Conservation (phyloP, 2,888 invertebrate species). For the Dinocampus coccinellae region DNA sequence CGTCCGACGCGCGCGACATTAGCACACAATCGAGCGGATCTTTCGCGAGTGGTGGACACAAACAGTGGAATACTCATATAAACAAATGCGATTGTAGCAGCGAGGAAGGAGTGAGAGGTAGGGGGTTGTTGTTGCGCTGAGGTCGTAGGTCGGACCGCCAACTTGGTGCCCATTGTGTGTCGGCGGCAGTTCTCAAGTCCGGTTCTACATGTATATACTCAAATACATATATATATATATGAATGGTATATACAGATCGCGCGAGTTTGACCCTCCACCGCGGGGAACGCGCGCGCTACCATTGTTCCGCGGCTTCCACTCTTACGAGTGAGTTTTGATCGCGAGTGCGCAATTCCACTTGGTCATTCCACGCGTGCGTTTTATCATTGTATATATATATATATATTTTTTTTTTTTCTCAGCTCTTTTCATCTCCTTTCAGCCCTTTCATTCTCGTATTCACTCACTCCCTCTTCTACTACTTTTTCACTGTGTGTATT, state of each 20-base stretch:
- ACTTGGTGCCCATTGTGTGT: slow-evolving; percentile 67
- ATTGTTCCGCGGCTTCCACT: slow-evolving; percentile 67
- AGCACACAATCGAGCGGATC: slow-evolving; percentile 68
- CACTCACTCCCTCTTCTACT: not conserved
- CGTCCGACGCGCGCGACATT: slow-evolving; percentile 54
- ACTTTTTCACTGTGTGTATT: not conserved
- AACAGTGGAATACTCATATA: slow-evolving; percentile 47
- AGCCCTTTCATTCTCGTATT: not conserved
- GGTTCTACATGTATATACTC: slow-evolving; percentile 20
- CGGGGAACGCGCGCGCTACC: slow-evolving; percentile 43
- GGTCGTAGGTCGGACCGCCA: slow-evolving; percentile 67
- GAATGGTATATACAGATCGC: slow-evolving; percentile 9
- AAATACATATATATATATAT: slow-evolving; percentile 6
- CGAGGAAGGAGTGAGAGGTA: too few species aligned
- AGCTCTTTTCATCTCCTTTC: not conserved
- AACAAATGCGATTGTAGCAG: slow-evolving; percentile 55
- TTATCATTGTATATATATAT: slow-evolving; percentile 20
- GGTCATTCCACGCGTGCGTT: slow-evolving; percentile 35
- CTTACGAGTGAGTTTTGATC: slow-evolving; percentile 63
- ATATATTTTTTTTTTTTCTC: slow-evolving; percentile 8
- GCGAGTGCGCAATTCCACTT: slow-evolving; percentile 44
- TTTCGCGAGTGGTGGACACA: slow-evolving; percentile 27
- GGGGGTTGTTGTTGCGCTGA: slow-evolving; percentile 47
- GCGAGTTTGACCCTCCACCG: slow-evolving; percentile 33
- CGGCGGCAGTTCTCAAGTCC: slow-evolving; percentile 60